A percentile compares a stretch with the other conserved stretches of the same genome.
Conservation (phyloP, 2,113 vertebrate species). For the Heteronetta atricapilla region DNA sequence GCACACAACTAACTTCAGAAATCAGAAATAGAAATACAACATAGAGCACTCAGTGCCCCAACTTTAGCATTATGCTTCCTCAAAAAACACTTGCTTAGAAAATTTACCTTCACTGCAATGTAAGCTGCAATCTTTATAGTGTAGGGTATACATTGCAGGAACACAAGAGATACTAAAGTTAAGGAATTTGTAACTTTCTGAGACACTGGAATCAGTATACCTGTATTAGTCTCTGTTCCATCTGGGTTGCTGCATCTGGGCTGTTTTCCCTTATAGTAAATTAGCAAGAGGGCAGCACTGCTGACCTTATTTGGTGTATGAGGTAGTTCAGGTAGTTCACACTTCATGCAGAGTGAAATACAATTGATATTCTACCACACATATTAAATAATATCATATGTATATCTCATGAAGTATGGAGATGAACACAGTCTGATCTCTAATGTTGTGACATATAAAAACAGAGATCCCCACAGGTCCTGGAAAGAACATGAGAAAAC, state of each 20-base stretch:
- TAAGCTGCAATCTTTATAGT: neutral
- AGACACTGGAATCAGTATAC: neutral
- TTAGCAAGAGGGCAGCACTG: neutral
- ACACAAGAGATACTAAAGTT: neutral
- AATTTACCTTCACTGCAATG: neutral
- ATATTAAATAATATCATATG: neutral
- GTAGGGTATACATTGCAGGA: neutral
- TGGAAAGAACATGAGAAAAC: neutral
- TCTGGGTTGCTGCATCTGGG: neutral
- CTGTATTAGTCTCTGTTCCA: neutral
- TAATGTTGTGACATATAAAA: neutral
- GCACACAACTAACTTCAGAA: rapidly evolving
- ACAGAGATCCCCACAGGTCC: neutral
- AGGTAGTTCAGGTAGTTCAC: neutral
- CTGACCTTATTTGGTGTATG: neutral
- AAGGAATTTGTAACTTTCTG: neutral
- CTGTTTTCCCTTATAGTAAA: neutral
- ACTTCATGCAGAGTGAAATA: neutral
- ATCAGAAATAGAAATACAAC: neutral
- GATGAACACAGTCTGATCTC: neutral
- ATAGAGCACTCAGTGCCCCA: neutral
- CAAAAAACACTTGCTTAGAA: neutral
- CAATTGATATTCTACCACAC: neutral
- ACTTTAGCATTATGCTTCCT: neutral
- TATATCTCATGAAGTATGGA: neutral